phyloP scores from a whole-genome alignment of 2,113 vertebrate genomes.

The Lipotes vexillifer region DNA sequence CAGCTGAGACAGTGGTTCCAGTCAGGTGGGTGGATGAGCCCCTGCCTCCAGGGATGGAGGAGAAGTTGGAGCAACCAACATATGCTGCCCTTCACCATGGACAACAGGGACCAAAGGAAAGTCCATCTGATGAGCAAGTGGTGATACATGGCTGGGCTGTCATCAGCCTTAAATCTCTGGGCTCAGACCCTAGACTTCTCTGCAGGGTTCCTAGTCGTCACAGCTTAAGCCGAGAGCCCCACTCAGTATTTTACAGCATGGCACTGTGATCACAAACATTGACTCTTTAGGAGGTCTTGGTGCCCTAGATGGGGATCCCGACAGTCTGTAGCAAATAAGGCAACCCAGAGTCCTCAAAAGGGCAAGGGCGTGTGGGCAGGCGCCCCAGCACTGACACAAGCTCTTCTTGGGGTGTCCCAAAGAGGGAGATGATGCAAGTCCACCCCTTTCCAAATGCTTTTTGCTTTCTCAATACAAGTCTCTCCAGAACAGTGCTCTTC shows the following conservation, averaged over 20 bases:
- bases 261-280: constrained; percentile 57
- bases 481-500: constrained; percentile 75
- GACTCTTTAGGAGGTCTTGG: constrained; percentile 65
- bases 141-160: constrained; percentile 62
- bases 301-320: constrained; percentile 64
- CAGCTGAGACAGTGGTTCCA: constrained; percentile 64
- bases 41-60: constrained; percentile 71
- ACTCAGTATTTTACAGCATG: constrained; percentile 54
- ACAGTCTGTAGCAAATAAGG: constrained; percentile 72
- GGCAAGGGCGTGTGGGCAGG: constrained; percentile 60
- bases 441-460: constrained; percentile 73
- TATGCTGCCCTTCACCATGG: constrained; percentile 68
- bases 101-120: constrained; percentile 72
- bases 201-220: constrained; percentile 65
- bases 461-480: constrained; percentile 72
- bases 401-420: constrained; percentile 76
- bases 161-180: constrained; percentile 70
- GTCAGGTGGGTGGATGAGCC: constrained; percentile 60
- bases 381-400: constrained; percentile 68
- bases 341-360: constrained; percentile 67
- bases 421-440: constrained; percentile 75
- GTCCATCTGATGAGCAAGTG: constrained; percentile 72
- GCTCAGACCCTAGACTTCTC: constrained; percentile 68
- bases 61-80: constrained; percentile 68
- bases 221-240: constrained; percentile 61